Conservation (phyloP, 1,140 invertebrate species). For the Trichoplusia ni region DNA sequence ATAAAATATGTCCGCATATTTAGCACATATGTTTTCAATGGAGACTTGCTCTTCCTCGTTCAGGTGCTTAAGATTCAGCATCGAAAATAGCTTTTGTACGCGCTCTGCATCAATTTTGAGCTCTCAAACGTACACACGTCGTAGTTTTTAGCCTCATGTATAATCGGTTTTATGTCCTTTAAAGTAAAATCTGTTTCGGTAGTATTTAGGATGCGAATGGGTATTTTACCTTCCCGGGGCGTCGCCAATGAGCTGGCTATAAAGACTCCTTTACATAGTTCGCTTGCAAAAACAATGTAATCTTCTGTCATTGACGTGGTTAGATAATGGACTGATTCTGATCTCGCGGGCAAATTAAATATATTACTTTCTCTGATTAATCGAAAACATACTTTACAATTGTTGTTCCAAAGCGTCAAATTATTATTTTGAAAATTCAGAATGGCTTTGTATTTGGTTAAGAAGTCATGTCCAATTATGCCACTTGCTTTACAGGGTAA, state of each 20-base stretch:
- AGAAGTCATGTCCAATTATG: constrained; percentile 44
- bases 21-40: constrained; percentile 48
- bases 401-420: constrained; percentile 27
- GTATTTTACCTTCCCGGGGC: constrained; percentile 32
- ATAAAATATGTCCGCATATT: constrained; percentile 49
- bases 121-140: constrained; percentile 34
- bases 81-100: constrained; percentile 29
- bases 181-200: constrained; percentile 24
- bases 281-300: constrained; percentile 30
- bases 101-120: constrained; percentile 12
- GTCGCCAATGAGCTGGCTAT: constrained; percentile 34
- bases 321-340: constrained; percentile 37
- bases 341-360: constrained; percentile 16
- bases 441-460: constrained; percentile 27
- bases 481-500: constrained; percentile 35
- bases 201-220: constrained; percentile 36
- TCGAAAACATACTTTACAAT: constrained; percentile 8
- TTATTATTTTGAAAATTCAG: constrained; percentile 28
- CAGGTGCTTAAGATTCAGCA: constrained; percentile 42
- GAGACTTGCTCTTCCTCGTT: constrained; percentile 41
- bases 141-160: constrained; percentile 25
- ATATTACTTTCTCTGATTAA: not conserved
- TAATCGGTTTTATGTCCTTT: constrained; percentile 27
- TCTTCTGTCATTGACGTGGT: constrained; percentile 23
- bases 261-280: constrained; percentile 30